Percentiles rank a stretch among this genome's conserved stretches.
phyloP scores from a whole-genome alignment of 2,113 vertebrate species.

The Amblyornis subalaris region DNA sequence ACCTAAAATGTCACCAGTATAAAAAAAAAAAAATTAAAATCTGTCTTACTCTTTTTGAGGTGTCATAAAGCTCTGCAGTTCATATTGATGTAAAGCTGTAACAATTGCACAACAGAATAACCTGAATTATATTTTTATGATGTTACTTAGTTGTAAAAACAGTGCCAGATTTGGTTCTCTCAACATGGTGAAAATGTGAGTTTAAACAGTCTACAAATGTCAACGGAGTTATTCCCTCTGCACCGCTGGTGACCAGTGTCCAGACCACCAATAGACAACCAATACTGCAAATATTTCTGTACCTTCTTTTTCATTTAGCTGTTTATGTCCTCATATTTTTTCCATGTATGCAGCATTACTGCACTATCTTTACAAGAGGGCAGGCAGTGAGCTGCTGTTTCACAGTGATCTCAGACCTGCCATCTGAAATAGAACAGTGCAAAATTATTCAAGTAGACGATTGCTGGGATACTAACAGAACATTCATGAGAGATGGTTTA shows the following conservation, averaged over 20 bases:
- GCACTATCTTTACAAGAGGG: neutral
- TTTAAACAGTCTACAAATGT: neutral
- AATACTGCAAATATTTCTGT: neutral
- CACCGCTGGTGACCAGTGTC: accelerated
- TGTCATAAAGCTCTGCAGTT: neutral
- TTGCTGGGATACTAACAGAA: neutral
- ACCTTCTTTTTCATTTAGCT: neutral
- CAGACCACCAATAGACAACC: neutral
- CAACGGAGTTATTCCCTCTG: neutral
- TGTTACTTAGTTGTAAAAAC: neutral
- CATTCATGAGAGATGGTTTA: neutral
- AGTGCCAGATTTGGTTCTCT: neutral
- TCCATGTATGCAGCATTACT: neutral
- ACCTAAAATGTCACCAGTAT: neutral
- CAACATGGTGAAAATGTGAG: neutral
- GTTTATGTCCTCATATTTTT: neutral
- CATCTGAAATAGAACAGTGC: neutral
- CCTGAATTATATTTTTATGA: neutral
- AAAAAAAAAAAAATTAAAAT: neutral
- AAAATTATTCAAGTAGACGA: neutral
- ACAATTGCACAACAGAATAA: neutral
- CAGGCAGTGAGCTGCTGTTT: neutral
- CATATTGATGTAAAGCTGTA: neutral
- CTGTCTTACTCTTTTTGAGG: neutral
- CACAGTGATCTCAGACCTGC: neutral